Percentiles rank a stretch among this genome's conserved stretches.
Evolutionary conservation across 2,888 invertebrate species (phyloP).

Genomic region (Leptura quadrifasciata): DNA sequence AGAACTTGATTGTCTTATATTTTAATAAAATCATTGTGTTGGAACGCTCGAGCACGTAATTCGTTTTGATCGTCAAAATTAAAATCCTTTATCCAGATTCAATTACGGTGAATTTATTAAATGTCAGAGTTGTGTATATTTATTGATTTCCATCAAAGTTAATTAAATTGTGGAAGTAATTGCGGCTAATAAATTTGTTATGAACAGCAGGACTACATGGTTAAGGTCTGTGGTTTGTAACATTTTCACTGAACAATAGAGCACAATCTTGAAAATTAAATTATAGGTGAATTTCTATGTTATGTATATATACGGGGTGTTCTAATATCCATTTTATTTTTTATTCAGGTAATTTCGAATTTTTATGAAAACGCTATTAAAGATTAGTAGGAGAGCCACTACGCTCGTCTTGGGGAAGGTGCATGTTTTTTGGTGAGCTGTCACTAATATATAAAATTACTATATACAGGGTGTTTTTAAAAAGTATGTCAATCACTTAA

Average conservation of each 20-base stretch:
- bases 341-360: no score
- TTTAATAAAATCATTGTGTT: slow-evolving; percentile 42
- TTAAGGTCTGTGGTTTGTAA: neutral
- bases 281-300: no score
- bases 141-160: slow-evolving; percentile 47
- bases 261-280: no score
- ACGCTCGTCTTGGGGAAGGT: no score
- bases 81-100: slow-evolving; percentile 45
- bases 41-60: slow-evolving; percentile 46
- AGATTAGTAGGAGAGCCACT: no score
- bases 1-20: neutral
- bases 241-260: neutral
- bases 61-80: slow-evolving; percentile 47
- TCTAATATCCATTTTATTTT: no score
- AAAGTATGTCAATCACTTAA: no score
- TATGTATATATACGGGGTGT: no score
- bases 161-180: slow-evolving; percentile 48
- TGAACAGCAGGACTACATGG: slow-evolving; percentile 6
- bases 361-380: no score
- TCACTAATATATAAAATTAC: no score
- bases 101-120: slow-evolving; percentile 48
- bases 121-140: slow-evolving; percentile 42
- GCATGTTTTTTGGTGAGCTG: no score
- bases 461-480: no score
- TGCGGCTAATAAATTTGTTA: slow-evolving; percentile 31